Evolutionary conservation across 2,797 vertebrate species (phyloP).

Genomic region (Notoglanidium macrostoma): DNA sequence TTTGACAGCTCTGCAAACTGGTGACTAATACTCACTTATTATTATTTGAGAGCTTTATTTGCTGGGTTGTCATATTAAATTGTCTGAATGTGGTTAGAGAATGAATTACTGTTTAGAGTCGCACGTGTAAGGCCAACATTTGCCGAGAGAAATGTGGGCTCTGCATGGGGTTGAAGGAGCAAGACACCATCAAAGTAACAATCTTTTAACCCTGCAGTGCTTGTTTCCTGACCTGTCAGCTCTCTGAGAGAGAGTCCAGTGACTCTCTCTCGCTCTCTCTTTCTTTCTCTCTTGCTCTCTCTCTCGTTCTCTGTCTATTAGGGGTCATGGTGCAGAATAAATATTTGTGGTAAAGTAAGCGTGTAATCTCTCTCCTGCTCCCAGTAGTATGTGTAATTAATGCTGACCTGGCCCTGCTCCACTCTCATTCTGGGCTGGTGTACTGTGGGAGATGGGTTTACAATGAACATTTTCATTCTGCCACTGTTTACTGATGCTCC

Average conservation of each 20-base stretch:
- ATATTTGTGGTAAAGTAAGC: constrained; percentile 72
- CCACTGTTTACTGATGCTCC: constrained; percentile 42
- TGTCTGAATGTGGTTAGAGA: neutral
- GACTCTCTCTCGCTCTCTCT: constrained; percentile 39
- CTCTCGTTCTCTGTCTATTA: constrained; percentile 64
- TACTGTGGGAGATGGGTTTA: constrained; percentile 42
- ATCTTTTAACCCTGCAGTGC: constrained; percentile 46
- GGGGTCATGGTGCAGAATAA: constrained; percentile 66
- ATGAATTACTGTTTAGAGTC: neutral
- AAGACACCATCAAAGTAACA: constrained; percentile 54
- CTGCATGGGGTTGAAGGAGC: constrained; percentile 48
- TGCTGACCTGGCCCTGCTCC: constrained; percentile 46
- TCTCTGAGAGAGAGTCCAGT: constrained; percentile 10
- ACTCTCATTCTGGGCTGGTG: constrained; percentile 23
- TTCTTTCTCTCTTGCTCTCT: constrained; percentile 40
- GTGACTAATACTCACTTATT: neutral
- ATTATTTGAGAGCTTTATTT: neutral
- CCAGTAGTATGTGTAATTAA: constrained; percentile 67
- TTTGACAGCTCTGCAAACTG: constrained; percentile 2
- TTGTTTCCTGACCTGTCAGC: constrained; percentile 46
- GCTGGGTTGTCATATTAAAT: neutral
- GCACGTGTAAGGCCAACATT: neutral
- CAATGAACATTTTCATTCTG: constrained; percentile 37
- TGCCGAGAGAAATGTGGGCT: constrained; percentile 31
- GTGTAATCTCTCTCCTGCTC: constrained; percentile 52